Conservation (phyloP, 2,797 vertebrate species). For the Glossophaga mutica region DNA sequence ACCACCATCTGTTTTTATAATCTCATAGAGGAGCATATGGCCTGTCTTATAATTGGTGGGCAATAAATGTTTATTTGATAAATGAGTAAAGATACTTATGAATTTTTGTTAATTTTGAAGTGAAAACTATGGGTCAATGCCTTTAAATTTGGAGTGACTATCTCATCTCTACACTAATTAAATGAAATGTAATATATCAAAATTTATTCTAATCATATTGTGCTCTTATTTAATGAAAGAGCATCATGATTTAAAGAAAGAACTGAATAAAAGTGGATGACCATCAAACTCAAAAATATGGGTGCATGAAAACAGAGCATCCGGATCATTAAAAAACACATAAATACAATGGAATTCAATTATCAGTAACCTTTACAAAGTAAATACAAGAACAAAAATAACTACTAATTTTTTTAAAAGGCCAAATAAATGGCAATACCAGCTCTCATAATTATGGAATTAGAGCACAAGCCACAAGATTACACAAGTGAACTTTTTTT, state of each 20-base stretch:
- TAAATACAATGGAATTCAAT: constrained; percentile 70
- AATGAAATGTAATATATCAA: background rate
- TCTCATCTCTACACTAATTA: constrained; percentile 33
- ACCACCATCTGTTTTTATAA: background rate
- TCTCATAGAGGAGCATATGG: background rate
- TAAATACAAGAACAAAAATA: constrained; percentile 63
- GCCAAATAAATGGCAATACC: constrained; percentile 70
- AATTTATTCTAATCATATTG: constrained; percentile 49
- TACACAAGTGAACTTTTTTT: background rate
- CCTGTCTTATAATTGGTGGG: background rate
- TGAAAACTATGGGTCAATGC: background rate
- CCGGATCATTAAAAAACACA: constrained; percentile 43
- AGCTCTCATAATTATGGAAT: constrained; percentile 72
- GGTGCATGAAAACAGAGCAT: background rate
- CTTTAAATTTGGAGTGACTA: constrained; percentile 25
- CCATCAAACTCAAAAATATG: background rate
- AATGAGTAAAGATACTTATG: background rate
- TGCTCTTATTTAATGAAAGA: constrained; percentile 38
- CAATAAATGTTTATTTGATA: background rate
- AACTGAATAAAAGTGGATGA: constrained; percentile 14
- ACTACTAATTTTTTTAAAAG: constrained; percentile 62
- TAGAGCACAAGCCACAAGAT: constrained; percentile 50
- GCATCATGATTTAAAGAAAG: background rate
- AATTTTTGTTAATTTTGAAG: background rate
- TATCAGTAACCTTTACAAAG: constrained; percentile 75